phyloP scores from a whole-genome alignment of 1,140 invertebrate genomes.

The Sminthurinus signatus region DNA sequence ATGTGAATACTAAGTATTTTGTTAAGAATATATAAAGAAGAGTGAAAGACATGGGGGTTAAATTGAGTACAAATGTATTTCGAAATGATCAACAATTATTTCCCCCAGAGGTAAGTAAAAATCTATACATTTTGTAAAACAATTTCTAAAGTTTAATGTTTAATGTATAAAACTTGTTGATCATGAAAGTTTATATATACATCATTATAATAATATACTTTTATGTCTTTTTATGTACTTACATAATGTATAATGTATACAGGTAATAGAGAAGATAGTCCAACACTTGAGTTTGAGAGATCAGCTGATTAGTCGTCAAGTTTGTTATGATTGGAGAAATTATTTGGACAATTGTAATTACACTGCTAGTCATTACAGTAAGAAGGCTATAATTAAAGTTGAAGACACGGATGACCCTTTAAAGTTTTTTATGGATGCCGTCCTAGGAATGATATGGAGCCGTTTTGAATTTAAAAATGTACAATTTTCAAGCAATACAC shows the following conservation, averaged over 20 bases:
- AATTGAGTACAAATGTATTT: too few relatives aligned
- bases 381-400: not conserved
- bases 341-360: conserved; percentile 1
- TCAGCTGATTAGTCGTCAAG: conserved; percentile 16
- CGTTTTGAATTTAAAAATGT: conserved; percentile 10
- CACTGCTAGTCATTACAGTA: not conserved
- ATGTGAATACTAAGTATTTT: too few relatives aligned
- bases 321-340: conserved; percentile 21
- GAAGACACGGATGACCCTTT: conserved; percentile 14
- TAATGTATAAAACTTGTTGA: too few relatives aligned
- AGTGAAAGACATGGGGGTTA: too few relatives aligned
- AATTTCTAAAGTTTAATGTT: not conserved
- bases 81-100: too few relatives aligned
- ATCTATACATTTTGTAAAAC: too few relatives aligned
- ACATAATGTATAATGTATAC: too few relatives aligned
- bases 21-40: too few relatives aligned
- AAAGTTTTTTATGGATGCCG: not conserved
- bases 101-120: too few relatives aligned
- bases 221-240: too few relatives aligned
- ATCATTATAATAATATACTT: too few relatives aligned
- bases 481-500: conserved; percentile 12
- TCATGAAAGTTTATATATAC: too few relatives aligned
- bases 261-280: conserved; percentile 22
- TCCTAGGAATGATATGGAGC: not conserved
- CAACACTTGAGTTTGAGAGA: conserved; percentile 14